Evolutionary conservation across 2,113 vertebrate species (phyloP).

Genomic region (Capricornis sumatraensis): DNA sequence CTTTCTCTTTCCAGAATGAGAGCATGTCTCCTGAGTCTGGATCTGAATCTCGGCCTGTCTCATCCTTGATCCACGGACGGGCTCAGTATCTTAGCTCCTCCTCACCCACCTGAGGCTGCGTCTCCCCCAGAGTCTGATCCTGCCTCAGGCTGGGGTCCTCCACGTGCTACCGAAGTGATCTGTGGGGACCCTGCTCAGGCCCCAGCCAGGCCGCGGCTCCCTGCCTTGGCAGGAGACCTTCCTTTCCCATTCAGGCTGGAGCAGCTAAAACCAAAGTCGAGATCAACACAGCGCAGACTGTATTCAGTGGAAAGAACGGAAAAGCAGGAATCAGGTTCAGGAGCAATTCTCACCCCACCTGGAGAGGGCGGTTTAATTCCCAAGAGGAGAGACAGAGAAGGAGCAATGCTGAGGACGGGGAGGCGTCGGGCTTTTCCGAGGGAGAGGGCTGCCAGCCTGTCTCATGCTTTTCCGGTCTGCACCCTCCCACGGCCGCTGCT

Average conservation of each 20-base stretch:
- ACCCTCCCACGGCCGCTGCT: background rate
- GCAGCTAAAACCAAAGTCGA: background rate
- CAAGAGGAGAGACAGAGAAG: background rate
- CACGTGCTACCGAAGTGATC: accelerated
- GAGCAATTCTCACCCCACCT: accelerated
- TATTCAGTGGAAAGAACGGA: background rate
- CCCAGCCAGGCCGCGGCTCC: background rate
- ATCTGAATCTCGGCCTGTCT: background rate
- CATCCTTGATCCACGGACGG: background rate
- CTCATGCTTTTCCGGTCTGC: accelerated
- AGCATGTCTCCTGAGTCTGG: background rate
- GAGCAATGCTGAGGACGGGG: accelerated
- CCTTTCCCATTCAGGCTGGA: background rate
- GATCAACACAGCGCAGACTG: background rate
- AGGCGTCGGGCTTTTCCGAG: accelerated
- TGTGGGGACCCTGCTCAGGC: background rate
- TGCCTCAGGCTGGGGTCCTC: background rate
- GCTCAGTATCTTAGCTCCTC: background rate
- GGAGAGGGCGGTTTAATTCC: too few relatives aligned
- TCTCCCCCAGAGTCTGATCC: background rate
- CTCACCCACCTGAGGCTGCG: background rate
- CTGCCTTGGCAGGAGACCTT: background rate
- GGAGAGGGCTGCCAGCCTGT: background rate
- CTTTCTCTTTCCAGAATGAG: too few relatives aligned
- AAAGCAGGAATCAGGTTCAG: background rate